phyloP scores from a whole-genome alignment of 1,140 invertebrate genomes.

The Laupala kohalensis region DNA sequence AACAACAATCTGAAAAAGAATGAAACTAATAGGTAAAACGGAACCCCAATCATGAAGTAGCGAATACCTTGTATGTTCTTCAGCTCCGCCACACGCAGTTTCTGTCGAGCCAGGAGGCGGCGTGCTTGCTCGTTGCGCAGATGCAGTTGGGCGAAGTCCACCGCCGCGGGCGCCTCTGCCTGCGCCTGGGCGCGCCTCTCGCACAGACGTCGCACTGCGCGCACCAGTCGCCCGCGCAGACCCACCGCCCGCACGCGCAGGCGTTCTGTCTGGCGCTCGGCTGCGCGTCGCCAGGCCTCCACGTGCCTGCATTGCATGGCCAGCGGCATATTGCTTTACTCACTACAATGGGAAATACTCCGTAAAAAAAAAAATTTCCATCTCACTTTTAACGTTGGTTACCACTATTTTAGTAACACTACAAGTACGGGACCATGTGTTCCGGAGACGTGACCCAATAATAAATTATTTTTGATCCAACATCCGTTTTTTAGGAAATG shows the following conservation, averaged over 20 bases:
- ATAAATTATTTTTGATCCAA: too few species aligned
- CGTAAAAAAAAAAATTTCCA: too few species aligned
- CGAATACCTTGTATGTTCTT: neutral
- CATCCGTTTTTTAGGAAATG: too few species aligned
- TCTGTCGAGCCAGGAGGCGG: neutral
- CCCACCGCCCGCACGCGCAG: neutral
- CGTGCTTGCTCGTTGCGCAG: neutral
- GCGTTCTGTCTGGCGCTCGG: neutral
- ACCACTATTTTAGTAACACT: too few species aligned
- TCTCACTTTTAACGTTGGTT: too few species aligned
- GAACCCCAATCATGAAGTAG: too few species aligned
- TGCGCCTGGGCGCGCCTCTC: neutral
- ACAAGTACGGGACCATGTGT: too few species aligned
- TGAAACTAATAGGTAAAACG: too few species aligned
- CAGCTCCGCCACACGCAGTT: neutral
- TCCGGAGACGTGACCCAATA: too few species aligned
- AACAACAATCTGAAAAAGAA: too few species aligned
- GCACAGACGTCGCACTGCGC: neutral
- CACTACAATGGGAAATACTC: too few species aligned
- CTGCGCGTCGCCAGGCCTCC: neutral
- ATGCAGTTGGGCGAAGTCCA: neutral
- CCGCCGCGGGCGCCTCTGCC: neutral
- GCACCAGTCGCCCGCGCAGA: neutral
- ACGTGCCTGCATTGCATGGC: neutral
- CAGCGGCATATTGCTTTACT: too few species aligned